Percentiles rank a stretch among this genome's conserved stretches.
Evolutionary conservation across 2,888 invertebrate genomes (phyloP).

Genomic region (Macrophya annulata): DNA sequence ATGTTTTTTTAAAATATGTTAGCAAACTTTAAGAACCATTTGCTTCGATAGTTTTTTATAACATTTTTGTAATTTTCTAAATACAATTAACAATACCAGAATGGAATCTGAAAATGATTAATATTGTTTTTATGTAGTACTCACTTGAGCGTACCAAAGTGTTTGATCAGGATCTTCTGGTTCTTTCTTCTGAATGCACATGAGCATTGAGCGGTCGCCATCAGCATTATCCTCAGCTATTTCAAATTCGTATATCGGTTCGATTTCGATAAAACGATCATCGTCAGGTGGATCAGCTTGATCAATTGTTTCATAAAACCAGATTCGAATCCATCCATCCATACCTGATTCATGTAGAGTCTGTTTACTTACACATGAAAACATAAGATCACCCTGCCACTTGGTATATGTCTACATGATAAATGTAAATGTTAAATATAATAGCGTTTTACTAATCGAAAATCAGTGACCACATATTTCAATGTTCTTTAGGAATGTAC

Average conservation of each 20-base stretch:
- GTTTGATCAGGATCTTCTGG: slow-evolving; percentile 75
- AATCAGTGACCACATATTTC: neutral
- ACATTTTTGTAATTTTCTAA: neutral
- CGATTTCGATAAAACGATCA: slow-evolving; percentile 89
- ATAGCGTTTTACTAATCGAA: slow-evolving; percentile 25
- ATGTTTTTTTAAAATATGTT: neutral
- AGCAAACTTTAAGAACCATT: neutral
- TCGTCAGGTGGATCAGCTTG: slow-evolving; percentile 92
- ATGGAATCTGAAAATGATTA: neutral
- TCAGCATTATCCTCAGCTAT: slow-evolving; percentile 77
- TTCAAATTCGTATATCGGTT: slow-evolving; percentile 92
- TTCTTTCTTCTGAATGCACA: slow-evolving; percentile 81
- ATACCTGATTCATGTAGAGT: slow-evolving; percentile 79
- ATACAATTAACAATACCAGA: neutral
- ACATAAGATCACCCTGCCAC: neutral
- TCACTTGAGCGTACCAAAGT: slow-evolving; percentile 90
- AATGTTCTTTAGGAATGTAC: neutral
- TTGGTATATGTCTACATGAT: neutral
- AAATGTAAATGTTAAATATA: neutral
- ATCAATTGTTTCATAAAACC: slow-evolving; percentile 97
- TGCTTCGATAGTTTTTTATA: neutral
- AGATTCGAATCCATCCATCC: slow-evolving; percentile 90
- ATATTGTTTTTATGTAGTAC: slow-evolving; percentile 61
- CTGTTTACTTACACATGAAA: neutral
- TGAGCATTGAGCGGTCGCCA: slow-evolving; percentile 76